Conservation (phyloP, 2,888 invertebrate species). For the Tetanocera ferruginea region DNA sequence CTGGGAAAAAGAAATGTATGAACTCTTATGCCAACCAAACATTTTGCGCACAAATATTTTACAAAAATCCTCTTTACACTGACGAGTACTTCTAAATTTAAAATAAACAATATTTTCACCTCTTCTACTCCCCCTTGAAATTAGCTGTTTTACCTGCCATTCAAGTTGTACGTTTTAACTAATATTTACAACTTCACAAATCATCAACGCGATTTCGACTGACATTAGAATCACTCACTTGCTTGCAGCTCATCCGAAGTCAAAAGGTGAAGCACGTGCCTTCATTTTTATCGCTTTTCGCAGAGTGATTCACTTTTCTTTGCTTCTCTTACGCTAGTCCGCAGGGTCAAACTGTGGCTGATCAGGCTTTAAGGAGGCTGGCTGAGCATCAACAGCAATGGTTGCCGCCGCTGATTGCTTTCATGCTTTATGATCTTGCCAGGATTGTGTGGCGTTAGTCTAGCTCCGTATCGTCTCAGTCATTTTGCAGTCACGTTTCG, state of each 20-base stretch:
- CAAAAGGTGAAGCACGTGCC: slow-evolving; percentile 36
- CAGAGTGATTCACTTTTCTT: background rate
- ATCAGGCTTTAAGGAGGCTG: background rate
- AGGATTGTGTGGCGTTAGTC: background rate
- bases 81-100: background rate
- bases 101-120: too few species aligned
- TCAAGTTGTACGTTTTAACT: background rate
- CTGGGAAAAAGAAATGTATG: too few species aligned
- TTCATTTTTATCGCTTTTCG: background rate
- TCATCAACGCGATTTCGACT: background rate
- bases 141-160: background rate
- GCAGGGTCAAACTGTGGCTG: background rate
- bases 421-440: slow-evolving; percentile 20
- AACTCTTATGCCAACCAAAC: too few species aligned
- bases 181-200: slow-evolving; percentile 29
- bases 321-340: background rate
- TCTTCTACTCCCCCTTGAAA: background rate
- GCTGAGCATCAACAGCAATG: background rate
- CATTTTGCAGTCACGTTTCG: background rate
- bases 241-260: background rate
- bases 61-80: background rate
- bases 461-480: background rate
- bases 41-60: too few species aligned
- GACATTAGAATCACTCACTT: slow-evolving; percentile 3
- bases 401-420: slow-evolving; percentile 28